Base-by-base conservation (phyloP, 2,797 vertebrate genomes). In the Semaprochilodus insignis region DNA sequence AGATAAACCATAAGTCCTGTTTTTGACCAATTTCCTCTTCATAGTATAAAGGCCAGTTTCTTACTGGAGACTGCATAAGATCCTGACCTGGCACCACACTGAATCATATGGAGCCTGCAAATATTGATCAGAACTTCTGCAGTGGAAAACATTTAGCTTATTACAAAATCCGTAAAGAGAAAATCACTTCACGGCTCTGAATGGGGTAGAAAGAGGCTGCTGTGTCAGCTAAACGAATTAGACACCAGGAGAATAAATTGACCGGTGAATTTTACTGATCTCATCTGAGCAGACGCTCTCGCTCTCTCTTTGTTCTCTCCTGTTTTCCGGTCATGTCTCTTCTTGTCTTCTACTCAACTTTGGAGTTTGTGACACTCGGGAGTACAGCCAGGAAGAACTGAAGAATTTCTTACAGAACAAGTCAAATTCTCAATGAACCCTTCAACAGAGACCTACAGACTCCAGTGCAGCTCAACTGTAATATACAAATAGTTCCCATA, bases 91-190 rank as follows among this genome's bases (percentile, higher is more conserved):
- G 59, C 59, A 1, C 23, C 31, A 44, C 36, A 67, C 17, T 11
- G n/a, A 48, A 71, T 71, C 3, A 11, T 16, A 52, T 6, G n/a
- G 44, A 51, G 44, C 11, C 66, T 40, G 21, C 40, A 71, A 71
- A 51, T 71, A 71, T 71, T 27, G 44, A 71, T 71, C 44, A 51
- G 69, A 6, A n/a, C 21, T 44, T 48, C 69, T 71, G 69, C 66
- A 69, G 34, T 21, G 17, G 34, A 69, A n/a, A 69, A 69, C 66
- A 69, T 69, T n/a, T 69, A 44, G 66, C 69, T 19, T 71, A 25
- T 25, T 6, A 71, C 40, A 51, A 71, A 71, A 71, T 51, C 67
- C 11, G 48, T 25, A 25, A 70, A 51, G 21, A 71, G 69, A 65
- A 48, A 71, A 71, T 51, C 21, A 23, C 40, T 51, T 23, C 6